Base-by-base conservation (phyloP, 2,113 vertebrate genomes). In the Entomyzon cyanotis region DNA sequence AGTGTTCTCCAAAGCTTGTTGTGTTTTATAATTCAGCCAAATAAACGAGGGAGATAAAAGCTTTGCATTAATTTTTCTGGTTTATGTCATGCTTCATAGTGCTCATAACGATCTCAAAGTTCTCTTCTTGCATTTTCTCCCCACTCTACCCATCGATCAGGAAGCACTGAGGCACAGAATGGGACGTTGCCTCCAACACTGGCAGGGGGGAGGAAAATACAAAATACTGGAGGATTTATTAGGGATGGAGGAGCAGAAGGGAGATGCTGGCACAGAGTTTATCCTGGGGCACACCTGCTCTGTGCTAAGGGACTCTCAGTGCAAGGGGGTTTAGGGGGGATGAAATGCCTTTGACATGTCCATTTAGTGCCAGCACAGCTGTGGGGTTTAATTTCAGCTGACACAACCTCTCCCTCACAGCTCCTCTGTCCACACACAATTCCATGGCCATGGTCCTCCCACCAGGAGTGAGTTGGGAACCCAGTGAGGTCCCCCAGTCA, bases 21-120 rank as follows among this genome's bases (percentile, higher is more conserved):
- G 59, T 37, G 31, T 89, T 91, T 94, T 84, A 84, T 46, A 2
- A 4, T 56, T 3, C 5, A 88, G 31, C 27, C 59, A 3, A 92
- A 94, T 71, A 93, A 94, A 76, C 76, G 63, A 41, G 16, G 27
- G 39, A 46, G 24, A 76, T 79, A 90, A 95, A 91, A 84, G 65
- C 85, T 69, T 70, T 65, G 60, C 60, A 31, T 84, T 90, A 58
- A 18, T 93, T 93, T 89, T 55, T 56, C 75, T 83, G 52, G 14
- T 83, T 94, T 92, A 39, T 85, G 58, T 56, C 83, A 71, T 5
- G 70, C 62, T 71, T 78, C 64, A 75, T 42, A 67, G 62, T 28
- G 58, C 58, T 90, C 1, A 2, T 60, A 74, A 90, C 0, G 4
- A 68, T 56, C 53, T 42, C 44, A 1, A 22, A 42, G 20, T 39